Conservation (phyloP, 2,888 invertebrate species). For the Hartigia nigra region DNA sequence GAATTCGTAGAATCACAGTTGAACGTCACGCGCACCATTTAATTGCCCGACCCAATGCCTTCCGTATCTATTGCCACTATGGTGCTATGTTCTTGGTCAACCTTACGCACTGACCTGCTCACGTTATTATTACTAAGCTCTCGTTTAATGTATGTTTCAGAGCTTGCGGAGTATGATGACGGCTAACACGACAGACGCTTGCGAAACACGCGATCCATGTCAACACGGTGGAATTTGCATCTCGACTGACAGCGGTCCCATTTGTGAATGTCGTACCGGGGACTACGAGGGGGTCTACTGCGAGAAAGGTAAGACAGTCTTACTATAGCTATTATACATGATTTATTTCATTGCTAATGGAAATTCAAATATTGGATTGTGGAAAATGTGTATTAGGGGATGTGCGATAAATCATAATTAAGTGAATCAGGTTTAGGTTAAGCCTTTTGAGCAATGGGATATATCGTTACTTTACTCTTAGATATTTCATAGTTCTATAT, state of each 20-base stretch:
- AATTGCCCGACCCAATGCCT: not conserved
- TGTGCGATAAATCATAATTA: slow-evolving; percentile 1
- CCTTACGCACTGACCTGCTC: not conserved
- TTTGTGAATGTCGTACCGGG: slow-evolving; percentile 93
- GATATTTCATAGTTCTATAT: not conserved
- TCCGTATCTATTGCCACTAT: not conserved
- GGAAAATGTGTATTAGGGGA: not conserved
- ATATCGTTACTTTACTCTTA: not conserved
- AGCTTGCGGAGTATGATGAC: slow-evolving; percentile 62
- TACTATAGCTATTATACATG: not conserved
- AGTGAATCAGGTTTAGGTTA: not conserved
- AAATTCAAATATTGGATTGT: not conserved
- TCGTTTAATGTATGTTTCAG: slow-evolving; percentile 52
- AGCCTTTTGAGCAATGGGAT: not conserved
- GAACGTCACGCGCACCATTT: not conserved
- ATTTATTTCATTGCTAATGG: not conserved
- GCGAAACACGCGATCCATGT: slow-evolving; percentile 91
- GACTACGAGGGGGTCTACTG: slow-evolving; percentile 95
- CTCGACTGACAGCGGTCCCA: slow-evolving; percentile 93
- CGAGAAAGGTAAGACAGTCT: slow-evolving; percentile 81
- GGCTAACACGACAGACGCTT: slow-evolving; percentile 83
- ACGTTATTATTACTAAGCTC: not conserved
- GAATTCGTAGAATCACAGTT: not conserved
- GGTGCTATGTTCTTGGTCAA: not conserved
- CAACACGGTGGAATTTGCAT: slow-evolving; percentile 96